Percentiles rank a stretch among this genome's conserved stretches.
phyloP scores from a whole-genome alignment of 2,113 vertebrate species.

The Oryzias curvinotus region DNA sequence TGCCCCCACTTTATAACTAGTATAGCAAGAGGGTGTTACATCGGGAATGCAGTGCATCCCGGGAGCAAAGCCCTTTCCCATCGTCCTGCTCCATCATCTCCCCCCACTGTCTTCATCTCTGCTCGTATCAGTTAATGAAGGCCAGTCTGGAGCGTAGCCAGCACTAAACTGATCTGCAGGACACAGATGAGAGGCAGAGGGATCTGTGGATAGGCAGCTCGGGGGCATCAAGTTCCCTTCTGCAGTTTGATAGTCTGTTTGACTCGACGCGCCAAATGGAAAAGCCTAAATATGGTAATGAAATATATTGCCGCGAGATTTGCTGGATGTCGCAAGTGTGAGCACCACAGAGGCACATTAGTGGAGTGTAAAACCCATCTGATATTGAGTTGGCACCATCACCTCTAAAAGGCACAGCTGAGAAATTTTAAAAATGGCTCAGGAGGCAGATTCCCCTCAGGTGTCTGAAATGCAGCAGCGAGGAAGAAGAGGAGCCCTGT shows the following conservation, averaged over 20 bases:
- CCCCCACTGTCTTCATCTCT: conserved; percentile 69
- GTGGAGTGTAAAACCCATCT: conserved; percentile 32
- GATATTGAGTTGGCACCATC: conserved; percentile 43
- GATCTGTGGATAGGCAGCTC: conserved; percentile 48
- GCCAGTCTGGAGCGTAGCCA: conserved; percentile 40
- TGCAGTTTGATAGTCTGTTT: conserved; percentile 38
- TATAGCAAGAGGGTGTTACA: too few species aligned
- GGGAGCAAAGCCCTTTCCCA: conserved; percentile 6
- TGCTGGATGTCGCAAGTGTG: conserved; percentile 14
- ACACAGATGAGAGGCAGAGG: conserved; percentile 44
- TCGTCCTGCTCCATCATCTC: conserved; percentile 30
- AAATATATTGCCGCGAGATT: conserved; percentile 35
- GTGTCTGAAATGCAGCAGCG: conserved; percentile 33
- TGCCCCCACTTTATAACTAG: too few species aligned
- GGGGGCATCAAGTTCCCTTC: conserved; percentile 12
- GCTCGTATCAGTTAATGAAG: conserved; percentile 76
- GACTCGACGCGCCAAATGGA: conserved; percentile 38
- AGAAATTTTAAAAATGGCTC: conserved; percentile 27
- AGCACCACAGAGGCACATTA: conserved; percentile 27
- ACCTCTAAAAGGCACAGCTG: conserved; percentile 31
- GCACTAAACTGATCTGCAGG: conserved; percentile 61
- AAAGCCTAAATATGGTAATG: conserved; percentile 40
- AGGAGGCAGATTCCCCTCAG: conserved; percentile 27
- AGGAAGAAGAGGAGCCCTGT: conserved; percentile 26
- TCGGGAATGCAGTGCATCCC: too few species aligned